A percentile compares a stretch with the other conserved stretches of the same genome.
Conservation (phyloP, 2,113 vertebrate species). For the Loxodonta africana region DNA sequence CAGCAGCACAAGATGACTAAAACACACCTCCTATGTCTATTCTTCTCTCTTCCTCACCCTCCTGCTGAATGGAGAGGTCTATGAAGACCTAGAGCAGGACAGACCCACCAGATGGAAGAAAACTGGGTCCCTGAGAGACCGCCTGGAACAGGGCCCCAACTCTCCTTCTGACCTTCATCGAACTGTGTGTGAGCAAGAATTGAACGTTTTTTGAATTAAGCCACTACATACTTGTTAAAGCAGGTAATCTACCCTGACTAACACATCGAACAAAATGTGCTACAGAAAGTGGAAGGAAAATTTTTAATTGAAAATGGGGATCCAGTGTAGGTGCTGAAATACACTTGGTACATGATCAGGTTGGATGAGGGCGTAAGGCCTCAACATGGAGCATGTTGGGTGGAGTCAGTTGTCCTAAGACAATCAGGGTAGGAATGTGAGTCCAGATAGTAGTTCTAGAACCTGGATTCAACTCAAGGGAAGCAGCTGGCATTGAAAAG, state of each 20-base stretch:
- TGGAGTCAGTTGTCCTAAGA: not conserved
- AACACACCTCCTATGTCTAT: not conserved
- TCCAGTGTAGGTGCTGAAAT: not conserved
- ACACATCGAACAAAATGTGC: not conserved
- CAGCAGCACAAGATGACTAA: too few relatives aligned
- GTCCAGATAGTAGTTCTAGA: conserved; percentile 63
- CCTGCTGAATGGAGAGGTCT: not conserved
- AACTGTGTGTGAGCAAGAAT: not conserved
- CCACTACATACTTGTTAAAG: not conserved
- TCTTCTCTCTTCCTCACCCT: not conserved
- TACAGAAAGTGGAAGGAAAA: not conserved
- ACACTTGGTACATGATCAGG: not conserved
- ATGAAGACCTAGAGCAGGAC: not conserved
- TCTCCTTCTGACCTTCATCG: not conserved
- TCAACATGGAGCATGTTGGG: not conserved
- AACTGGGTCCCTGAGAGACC: not conserved
- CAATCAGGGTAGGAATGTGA: not conserved
- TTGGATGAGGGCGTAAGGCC: not conserved
- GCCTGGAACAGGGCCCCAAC: not conserved
- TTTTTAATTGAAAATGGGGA: not conserved
- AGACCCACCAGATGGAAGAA: not conserved
- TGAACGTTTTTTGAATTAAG: not conserved
- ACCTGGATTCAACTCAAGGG: conserved; percentile 6
- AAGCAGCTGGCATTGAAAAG: not conserved
- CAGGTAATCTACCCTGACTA: not conserved